Evolutionary conservation across 2,113 vertebrate species (phyloP).

Genomic region (Sapajus apella): DNA sequence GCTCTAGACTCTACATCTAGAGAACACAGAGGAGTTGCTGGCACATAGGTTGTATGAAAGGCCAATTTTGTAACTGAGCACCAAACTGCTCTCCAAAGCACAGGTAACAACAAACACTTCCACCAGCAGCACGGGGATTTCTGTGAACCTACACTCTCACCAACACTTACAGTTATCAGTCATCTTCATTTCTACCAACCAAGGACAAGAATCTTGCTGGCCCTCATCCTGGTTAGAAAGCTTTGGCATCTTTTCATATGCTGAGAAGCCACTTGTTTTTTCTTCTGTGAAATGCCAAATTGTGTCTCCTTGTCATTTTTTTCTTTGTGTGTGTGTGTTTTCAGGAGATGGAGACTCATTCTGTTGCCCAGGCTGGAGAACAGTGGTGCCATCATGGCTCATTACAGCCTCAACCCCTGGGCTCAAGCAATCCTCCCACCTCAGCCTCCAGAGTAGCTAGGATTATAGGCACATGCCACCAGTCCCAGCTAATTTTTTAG

Average conservation of each 20-base stretch:
- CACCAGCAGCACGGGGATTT: neutral
- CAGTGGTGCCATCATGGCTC: too few species aligned
- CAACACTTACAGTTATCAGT: neutral
- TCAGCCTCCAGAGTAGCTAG: too few species aligned
- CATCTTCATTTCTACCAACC: too few species aligned
- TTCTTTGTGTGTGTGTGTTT: too few species aligned
- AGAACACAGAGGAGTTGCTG: neutral
- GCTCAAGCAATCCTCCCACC: too few species aligned
- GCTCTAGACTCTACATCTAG: neutral
- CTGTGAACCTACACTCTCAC: neutral
- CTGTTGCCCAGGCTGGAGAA: too few species aligned
- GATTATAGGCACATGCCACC: too few species aligned
- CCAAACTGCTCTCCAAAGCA: neutral
- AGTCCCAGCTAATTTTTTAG: too few species aligned
- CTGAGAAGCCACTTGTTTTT: neutral
- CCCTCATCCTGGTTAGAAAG: neutral
- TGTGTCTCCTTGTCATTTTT: neutral
- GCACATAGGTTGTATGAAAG: accelerated
- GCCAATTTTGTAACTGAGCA: neutral
- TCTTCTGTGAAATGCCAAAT: neutral
- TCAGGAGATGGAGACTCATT: too few species aligned
- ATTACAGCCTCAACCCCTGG: too few species aligned
- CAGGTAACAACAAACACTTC: neutral
- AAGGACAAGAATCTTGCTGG: neutral
- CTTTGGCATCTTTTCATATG: too few species aligned